Evolutionary conservation across 2,113 vertebrate genomes (phyloP).

Genomic region (Colius striatus): DNA sequence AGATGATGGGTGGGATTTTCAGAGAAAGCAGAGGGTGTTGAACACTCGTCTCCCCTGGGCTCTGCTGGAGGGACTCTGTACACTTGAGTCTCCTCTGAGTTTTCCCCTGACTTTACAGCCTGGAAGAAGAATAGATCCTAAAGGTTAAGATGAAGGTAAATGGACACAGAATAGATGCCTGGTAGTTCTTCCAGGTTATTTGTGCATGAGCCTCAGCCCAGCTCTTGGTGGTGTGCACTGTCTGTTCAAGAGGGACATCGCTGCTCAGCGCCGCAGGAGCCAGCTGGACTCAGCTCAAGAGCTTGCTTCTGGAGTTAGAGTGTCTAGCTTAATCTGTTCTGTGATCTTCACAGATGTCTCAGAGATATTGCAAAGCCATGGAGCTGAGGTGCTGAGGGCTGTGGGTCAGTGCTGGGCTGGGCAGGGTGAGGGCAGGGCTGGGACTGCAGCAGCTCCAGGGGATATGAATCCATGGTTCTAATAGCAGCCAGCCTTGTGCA

Average conservation of each 20-base stretch:
- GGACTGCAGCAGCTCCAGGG: too few relatives aligned
- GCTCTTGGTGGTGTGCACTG: neutral
- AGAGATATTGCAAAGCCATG: too few relatives aligned
- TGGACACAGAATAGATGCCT: neutral
- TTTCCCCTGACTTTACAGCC: neutral
- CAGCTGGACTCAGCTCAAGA: neutral
- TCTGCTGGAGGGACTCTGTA: neutral
- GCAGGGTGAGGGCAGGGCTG: too few relatives aligned
- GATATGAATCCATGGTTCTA: too few relatives aligned
- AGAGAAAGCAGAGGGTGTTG: neutral
- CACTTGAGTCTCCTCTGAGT: neutral
- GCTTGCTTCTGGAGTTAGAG: neutral
- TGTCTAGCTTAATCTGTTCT: neutral
- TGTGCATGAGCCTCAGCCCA: neutral
- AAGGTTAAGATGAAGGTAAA: neutral
- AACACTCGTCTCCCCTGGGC: neutral
- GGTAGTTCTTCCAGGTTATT: neutral
- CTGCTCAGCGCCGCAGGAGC: fast-evolving
- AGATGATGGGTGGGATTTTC: slow-evolving; percentile 5
- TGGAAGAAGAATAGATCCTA: neutral
- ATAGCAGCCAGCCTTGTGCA: neutral
- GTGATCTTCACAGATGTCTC: neutral
- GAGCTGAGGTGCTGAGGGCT: too few relatives aligned
- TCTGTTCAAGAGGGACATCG: neutral
- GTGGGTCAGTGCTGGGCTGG: too few relatives aligned